Evolutionary conservation across 2,888 invertebrate genomes (phyloP).

Genomic region (Drosophila leonis): DNA sequence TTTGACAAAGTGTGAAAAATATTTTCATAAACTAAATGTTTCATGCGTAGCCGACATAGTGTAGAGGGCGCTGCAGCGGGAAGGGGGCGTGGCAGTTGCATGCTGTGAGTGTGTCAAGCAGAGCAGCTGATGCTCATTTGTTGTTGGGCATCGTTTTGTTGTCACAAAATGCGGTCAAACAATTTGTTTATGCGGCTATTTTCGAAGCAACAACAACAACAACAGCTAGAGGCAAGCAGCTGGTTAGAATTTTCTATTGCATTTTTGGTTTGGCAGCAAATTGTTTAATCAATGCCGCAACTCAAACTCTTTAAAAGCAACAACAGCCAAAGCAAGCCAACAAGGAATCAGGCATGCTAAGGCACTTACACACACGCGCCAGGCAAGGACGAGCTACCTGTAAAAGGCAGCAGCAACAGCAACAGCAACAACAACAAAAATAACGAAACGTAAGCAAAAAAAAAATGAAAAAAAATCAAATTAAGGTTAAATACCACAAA

Average conservation of each 20-base stretch:
- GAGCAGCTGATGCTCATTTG: conserved; percentile 75
- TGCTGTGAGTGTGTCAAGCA: conserved; percentile 67
- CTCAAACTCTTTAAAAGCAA: conserved; percentile 61
- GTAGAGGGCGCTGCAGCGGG: too few relatives aligned
- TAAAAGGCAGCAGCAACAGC: conserved; percentile 17
- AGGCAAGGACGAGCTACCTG: conserved; percentile 60
- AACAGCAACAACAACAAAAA: too few relatives aligned
- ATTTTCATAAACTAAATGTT: conserved; percentile 71
- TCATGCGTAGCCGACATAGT: conserved; percentile 12
- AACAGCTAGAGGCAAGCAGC: conserved; percentile 11
- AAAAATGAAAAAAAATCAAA: conserved; percentile 68
- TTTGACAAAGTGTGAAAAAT: conserved; percentile 77
- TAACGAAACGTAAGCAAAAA: conserved; percentile 39
- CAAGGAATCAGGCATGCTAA: conserved; percentile 28
- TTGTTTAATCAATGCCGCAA: conserved; percentile 72
- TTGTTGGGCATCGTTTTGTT: conserved; percentile 47
- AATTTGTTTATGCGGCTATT: conserved; percentile 74
- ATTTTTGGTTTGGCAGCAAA: conserved; percentile 36
- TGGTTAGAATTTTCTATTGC: conserved; percentile 34
- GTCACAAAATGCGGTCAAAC: conserved; percentile 74
- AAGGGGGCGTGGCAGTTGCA: conserved; percentile 35
- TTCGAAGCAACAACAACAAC: conserved; percentile 41
- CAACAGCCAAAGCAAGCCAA: conserved; percentile 21
- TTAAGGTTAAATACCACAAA: conserved; percentile 81
- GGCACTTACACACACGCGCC: conserved; percentile 30